These are phyloP conservation scores for Poecilia wingei DNA, from an alignment of 2,797 vertebrate species.

Conservation along the genomic window DNA sequence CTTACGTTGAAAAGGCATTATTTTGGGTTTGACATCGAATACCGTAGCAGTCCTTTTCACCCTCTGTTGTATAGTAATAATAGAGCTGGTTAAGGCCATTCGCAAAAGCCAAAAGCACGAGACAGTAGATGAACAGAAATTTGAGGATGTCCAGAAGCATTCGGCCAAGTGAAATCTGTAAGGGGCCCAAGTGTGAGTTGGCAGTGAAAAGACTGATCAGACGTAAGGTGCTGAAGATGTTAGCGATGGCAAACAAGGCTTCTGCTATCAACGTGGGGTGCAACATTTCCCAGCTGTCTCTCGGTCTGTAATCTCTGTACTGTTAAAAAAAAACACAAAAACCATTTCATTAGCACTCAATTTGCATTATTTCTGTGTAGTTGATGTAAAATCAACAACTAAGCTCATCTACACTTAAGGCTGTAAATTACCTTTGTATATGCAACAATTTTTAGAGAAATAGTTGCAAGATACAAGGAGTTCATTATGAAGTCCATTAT, in stretches of 20 bases:
- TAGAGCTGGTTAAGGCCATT: constrained; percentile 98
- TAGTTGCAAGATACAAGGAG: constrained; percentile 94
- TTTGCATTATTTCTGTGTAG: not conserved
- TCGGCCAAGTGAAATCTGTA: constrained; percentile 96
- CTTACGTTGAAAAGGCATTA: constrained; percentile 98
- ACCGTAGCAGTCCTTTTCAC: constrained; percentile 83
- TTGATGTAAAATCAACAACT: not conserved
- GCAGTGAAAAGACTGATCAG: constrained; percentile 97
- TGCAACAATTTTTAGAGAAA: constrained; percentile 95
- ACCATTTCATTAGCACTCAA: not conserved
- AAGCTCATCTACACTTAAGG: not conserved
- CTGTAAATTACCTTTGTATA: constrained; percentile 85
- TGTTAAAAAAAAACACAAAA: constrained; percentile 65
- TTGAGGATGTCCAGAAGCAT: constrained; percentile 99
- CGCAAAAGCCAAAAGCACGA: constrained; percentile 95
- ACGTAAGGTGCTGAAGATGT: constrained; percentile 98
- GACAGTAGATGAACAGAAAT: constrained; percentile 98
- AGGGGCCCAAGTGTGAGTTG: constrained; percentile 96
- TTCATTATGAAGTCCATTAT: constrained; percentile 99
- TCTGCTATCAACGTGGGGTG: constrained; percentile 97
- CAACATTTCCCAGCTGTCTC: constrained; percentile 92
- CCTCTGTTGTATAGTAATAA: constrained; percentile 87
- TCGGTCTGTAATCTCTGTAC: constrained; percentile 82
- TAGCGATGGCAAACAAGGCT: constrained; percentile 95
- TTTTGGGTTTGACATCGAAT: constrained; percentile 92